A percentile compares a stretch with the other conserved stretches of the same genome.
Evolutionary conservation across 2,113 vertebrate species (phyloP).

Genomic region (Casuarius casuarius): DNA sequence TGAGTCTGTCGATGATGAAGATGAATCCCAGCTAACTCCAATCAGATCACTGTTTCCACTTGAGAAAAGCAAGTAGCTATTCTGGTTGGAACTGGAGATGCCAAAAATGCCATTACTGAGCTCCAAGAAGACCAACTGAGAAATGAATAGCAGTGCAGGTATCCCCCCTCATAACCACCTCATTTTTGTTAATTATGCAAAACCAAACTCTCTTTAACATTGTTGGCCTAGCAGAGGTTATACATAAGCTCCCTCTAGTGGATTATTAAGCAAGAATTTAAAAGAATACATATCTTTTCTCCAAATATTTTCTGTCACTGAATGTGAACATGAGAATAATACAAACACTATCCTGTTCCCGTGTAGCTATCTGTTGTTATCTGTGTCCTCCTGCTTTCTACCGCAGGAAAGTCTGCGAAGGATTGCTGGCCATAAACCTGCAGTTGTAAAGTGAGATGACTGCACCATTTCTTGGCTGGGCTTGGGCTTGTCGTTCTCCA

Average conservation of each 20-base stretch:
- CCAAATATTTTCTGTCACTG: neutral
- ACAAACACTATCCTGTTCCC: neutral
- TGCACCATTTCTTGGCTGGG: neutral
- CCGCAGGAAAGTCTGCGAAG: neutral
- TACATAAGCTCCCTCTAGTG: conserved; percentile 70
- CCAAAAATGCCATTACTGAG: neutral
- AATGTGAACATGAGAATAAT: neutral
- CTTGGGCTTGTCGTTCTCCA: neutral
- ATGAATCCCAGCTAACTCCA: neutral
- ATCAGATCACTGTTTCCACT: neutral
- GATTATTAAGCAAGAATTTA: conserved; percentile 10
- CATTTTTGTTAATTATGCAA: conserved; percentile 15
- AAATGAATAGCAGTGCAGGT: neutral
- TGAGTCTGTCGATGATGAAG: neutral
- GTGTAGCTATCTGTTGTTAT: neutral
- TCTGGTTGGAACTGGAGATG: neutral
- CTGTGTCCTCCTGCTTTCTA: neutral
- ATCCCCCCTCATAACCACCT: neutral
- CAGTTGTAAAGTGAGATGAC: neutral
- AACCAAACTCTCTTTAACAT: neutral
- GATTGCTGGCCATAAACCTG: neutral
- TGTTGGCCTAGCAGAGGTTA: conserved; percentile 46
- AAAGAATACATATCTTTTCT: neutral
- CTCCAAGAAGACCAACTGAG: neutral
- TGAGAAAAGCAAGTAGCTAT: neutral